Conservation (phyloP, 2,113 vertebrate genomes). For the Tor tambroides region DNA sequence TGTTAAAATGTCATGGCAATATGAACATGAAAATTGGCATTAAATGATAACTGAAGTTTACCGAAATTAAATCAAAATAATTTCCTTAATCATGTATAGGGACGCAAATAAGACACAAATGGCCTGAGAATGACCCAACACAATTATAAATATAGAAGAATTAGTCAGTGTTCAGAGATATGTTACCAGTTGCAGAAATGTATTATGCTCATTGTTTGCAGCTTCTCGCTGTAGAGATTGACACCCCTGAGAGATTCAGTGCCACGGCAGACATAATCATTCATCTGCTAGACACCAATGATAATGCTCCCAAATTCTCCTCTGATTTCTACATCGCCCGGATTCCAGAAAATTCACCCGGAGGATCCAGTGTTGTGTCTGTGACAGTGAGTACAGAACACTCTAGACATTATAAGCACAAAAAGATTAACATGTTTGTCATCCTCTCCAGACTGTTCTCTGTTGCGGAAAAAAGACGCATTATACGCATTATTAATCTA, state of each 20-base stretch:
- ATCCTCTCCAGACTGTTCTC: constrained; percentile 58
- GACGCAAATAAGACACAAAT: neutral
- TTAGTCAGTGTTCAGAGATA: neutral
- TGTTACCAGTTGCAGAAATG: neutral
- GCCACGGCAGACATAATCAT: constrained; percentile 84
- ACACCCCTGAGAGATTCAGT: constrained; percentile 86
- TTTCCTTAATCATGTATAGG: too few relatives aligned
- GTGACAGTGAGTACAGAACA: constrained; percentile 80
- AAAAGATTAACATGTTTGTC: constrained; percentile 52
- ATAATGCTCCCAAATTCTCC: constrained; percentile 84
- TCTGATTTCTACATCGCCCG: constrained; percentile 85
- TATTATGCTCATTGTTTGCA: constrained; percentile 57
- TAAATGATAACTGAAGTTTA: neutral
- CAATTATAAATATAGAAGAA: neutral
- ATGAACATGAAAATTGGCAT: neutral
- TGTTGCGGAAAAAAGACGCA: constrained; percentile 64
- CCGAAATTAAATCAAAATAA: neutral
- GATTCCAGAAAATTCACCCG: constrained; percentile 84
- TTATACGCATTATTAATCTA: constrained; percentile 67
- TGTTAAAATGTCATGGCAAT: neutral
- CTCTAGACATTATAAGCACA: constrained; percentile 49
- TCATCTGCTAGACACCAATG: constrained; percentile 84
- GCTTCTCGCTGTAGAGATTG: constrained; percentile 87
- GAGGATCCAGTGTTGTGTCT: constrained; percentile 82
- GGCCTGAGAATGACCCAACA: neutral